These are phyloP conservation scores for Sorex fumeus DNA, from an alignment of 2,113 vertebrate genomes.

Conservation along the genomic window DNA sequence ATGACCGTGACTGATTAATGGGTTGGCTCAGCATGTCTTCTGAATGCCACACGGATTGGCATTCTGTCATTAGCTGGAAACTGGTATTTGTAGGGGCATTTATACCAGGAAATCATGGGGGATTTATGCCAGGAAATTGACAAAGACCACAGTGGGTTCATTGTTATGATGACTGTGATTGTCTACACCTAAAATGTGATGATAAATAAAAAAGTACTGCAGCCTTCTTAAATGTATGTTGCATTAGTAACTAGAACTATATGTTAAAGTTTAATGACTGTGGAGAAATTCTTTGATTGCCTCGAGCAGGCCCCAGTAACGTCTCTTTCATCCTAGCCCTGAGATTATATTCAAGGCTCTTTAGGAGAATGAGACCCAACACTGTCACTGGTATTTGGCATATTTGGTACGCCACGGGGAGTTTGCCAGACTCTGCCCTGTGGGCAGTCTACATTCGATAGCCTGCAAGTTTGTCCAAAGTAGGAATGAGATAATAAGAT, in stretches of 20 bases:
- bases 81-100: background rate
- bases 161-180: background rate
- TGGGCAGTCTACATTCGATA: no score
- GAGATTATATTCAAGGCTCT: no score
- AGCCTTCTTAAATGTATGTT: background rate
- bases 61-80: background rate
- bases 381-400: no score
- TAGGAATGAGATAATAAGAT: no score
- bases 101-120: background rate
- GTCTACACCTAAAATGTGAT: background rate
- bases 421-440: no score
- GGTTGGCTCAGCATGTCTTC: background rate
- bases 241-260: background rate
- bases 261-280: conserved; percentile 23
- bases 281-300: no score
- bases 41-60: background rate
- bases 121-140: background rate
- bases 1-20: no score
- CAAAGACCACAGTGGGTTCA: background rate
- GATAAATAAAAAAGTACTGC: background rate
- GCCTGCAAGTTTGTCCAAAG: no score
- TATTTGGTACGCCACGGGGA: no score
- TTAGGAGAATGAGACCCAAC: no score
- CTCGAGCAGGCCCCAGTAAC: no score
- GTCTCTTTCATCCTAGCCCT: no score